Evolutionary conservation across 23 tunicate genomes (phyloP).

Genomic region (Halocynthia aurantium): DNA sequence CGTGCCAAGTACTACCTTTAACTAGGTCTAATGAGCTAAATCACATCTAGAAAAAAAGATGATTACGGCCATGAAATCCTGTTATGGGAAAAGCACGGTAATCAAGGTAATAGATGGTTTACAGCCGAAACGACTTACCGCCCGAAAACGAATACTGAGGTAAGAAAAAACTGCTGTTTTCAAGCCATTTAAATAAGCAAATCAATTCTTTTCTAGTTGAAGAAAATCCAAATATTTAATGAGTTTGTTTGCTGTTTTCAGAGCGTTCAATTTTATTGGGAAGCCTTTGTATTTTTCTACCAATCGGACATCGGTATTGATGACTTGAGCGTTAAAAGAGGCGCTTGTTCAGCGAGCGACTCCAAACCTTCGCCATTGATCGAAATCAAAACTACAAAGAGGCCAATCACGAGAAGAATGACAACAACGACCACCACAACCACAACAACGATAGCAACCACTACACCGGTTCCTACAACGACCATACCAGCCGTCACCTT

Average conservation of each 20-base stretch:
- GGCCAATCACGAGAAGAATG: conserved; percentile 16
- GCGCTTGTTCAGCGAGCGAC: conserved; percentile 29
- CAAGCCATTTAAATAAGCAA: background rate
- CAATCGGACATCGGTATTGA: conserved; percentile 89
- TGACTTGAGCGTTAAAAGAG: conserved; percentile 39
- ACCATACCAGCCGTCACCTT: conserved; percentile 7
- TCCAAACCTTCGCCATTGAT: conserved; percentile 19
- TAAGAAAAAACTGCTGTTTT: background rate
- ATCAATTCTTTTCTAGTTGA: background rate
- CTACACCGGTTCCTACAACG: conserved; percentile 3
- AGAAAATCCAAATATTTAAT: background rate
- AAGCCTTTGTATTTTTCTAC: conserved; percentile 73
- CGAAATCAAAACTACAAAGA: conserved; percentile 6
- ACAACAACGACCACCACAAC: conserved; percentile 33
- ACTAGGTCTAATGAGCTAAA: background rate
- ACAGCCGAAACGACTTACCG: conserved; percentile 39
- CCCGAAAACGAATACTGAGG: conserved; percentile 61
- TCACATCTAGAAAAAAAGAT: conserved; percentile 22
- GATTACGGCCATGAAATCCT: conserved; percentile 68
- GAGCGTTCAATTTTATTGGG: conserved; percentile 93
- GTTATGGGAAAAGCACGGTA: conserved; percentile 76
- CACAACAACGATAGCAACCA: conserved; percentile 18
- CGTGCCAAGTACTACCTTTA: background rate
- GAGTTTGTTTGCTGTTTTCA: conserved; percentile 1
- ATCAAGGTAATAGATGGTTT: conserved; percentile 75